Evolutionary conservation across 1,140 invertebrate species (phyloP), one percentile per base, ranked within the genome.

Genomic region (Phymorhynchus buccinoides): DNA sequence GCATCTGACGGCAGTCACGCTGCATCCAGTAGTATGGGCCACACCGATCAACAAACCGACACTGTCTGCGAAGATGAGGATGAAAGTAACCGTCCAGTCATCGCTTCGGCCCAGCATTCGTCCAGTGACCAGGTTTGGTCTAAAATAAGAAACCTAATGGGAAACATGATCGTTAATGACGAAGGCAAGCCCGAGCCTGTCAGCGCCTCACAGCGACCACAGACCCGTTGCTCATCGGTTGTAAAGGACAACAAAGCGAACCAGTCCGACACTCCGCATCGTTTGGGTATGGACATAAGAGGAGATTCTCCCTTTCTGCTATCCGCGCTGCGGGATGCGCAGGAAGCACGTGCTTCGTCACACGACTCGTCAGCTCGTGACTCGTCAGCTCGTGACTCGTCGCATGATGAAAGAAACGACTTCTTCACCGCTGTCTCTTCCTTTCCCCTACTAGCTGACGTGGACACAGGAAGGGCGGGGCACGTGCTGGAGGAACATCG

Each of bases 211-310:
- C n/a, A n/a, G n/a, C n/a, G n/a, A n/a, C n/a, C n/a, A n/a, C n/a
- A n/a, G n/a, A n/a, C n/a, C n/a, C n/a, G n/a, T n/a, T n/a, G n/a
- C n/a, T n/a, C 7, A 4, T 62, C 4, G 56, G 14, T 27, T 62
- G 12, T 14, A 62, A 4, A 16, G 4, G 14, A 62, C 6, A 1
- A 41, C 32, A 75, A n/a, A 41, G 7, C 14, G 1, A 2, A 41
- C 30, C 68, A 16, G 7, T 14, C 32, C 3, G 9, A 41, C 3
- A 22, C 37, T 9, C 14, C 6, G 35, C 77, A 14, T 30, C 52
- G 80, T 3, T 32, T 83, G 62, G 81, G 81, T 22, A 83, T 83
- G 81, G 81, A 83, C 62, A 39, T 83, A 14, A 32, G 81, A 42
- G 81, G 81, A 4, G 81, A 83, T 41, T 68, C 81, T 9, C 66